Conservation (phyloP, 2,888 invertebrate genomes). For the Molorchus minor region DNA sequence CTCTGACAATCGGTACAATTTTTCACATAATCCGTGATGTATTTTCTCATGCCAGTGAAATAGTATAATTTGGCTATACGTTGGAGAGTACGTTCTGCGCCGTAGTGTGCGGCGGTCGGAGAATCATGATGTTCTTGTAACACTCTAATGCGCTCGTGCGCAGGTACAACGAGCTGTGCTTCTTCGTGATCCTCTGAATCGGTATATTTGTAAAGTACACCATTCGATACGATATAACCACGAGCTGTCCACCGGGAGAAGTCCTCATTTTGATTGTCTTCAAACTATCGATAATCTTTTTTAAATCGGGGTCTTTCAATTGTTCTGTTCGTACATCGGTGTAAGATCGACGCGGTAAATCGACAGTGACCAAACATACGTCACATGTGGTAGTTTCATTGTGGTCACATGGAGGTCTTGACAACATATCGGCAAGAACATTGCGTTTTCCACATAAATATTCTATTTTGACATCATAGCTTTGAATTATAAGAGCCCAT, state of each 20-base stretch:
- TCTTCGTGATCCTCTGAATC: too few relatives aligned
- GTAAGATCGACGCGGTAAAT: too few relatives aligned
- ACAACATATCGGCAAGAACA: not conserved
- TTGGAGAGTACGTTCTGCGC: not conserved
- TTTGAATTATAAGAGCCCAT: not conserved
- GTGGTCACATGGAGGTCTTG: not conserved
- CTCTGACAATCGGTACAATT: slow-evolving; percentile 47
- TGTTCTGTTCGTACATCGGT: not conserved
- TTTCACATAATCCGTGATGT: slow-evolving; percentile 38
- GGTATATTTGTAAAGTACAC: too few relatives aligned
- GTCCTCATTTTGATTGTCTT: not conserved
- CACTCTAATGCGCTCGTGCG: not conserved
- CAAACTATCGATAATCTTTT: too few relatives aligned
- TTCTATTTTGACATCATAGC: not conserved
- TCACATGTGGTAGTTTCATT: not conserved
- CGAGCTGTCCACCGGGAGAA: not conserved
- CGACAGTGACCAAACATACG: not conserved
- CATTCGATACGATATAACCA: too few relatives aligned
- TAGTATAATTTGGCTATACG: slow-evolving; percentile 33
- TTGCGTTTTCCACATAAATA: not conserved
- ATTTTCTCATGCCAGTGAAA: slow-evolving; percentile 42
- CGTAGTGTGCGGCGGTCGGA: too few relatives aligned
- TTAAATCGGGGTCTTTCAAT: not conserved
- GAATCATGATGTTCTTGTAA: too few relatives aligned
- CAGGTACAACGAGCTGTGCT: too few relatives aligned